Base-by-base conservation (phyloP, 2,797 vertebrate genomes). In the Jordanella pulchra region DNA sequence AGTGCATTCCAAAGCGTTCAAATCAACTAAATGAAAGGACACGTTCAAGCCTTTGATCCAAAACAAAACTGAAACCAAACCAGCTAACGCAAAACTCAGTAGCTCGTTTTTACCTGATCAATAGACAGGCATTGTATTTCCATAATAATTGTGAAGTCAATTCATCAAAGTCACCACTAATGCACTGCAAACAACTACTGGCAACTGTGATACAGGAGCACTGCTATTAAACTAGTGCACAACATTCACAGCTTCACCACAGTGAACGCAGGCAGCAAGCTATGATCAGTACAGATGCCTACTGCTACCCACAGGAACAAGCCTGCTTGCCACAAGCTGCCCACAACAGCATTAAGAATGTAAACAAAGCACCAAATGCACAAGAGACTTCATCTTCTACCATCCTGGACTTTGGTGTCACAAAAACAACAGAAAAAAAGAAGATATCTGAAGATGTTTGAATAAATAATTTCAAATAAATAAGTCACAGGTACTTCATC, bases 401-500 rank as follows among this genome's bases (percentile, higher is more conserved):
- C 42, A 58, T 64, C 60, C 66, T 53, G 18, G 48, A 64, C 44
- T 77, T 64, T 83, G 55, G 32, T 45, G 47, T 44, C 28, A 53
- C 21, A 72, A 21, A 77, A 61, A 69, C 51, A 65, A 83, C 64
- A 68, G 68, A 81, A 71, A 81, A 76, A 83, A 39, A 39, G 35
- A 66, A 23, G 4, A 35, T 60, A 64, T n/a, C n/a, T n/a, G n/a
- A n/a, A n/a, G n/a, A n/a, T 69, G 53, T 66, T 44, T 69, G 45
- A 90, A 93, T 93, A 93, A 93, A 93, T 93, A 91, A 80, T 75
- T 66, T 84, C 67, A 75, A 91, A 90, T 92, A 93, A 92, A 94
- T 91, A 92, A 69, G 21, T 69, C 64, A 27, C 67, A 72, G 48
- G 79, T 78, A 65, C 54, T 44, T 42, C 18, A n/a, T 78, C 74